Percentiles rank a stretch among this genome's conserved stretches.
These are phyloP conservation scores for Hemiscyllium ocellatum DNA, from an alignment of 2,113 vertebrate genomes.

Conservation along the genomic window DNA sequence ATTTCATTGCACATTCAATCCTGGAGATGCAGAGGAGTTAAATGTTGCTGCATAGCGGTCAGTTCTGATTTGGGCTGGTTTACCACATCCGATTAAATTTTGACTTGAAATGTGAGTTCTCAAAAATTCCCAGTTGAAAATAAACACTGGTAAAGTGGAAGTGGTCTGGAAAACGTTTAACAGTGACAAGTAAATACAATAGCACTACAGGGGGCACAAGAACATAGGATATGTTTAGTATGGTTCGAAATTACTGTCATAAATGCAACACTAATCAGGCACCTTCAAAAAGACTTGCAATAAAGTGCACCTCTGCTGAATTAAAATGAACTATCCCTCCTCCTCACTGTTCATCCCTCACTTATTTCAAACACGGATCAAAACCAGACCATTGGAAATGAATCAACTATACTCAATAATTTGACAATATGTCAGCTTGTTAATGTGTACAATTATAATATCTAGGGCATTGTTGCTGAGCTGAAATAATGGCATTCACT, in stretches of 20 bases:
- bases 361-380: neutral
- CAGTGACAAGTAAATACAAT: neutral
- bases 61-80: neutral
- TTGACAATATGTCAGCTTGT: neutral
- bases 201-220: neutral
- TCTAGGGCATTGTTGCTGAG: neutral
- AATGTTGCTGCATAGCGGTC: neutral
- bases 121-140: neutral
- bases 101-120: neutral
- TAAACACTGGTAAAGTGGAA: neutral
- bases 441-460: neutral
- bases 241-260: no score
- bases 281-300: neutral
- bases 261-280: neutral
- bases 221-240: neutral
- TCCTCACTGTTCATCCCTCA: neutral
- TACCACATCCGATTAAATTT: slow-evolving; percentile 1
- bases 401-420: neutral
- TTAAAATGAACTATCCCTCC: neutral
- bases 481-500: neutral
- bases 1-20: neutral
- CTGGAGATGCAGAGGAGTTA: neutral
- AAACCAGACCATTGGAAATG: neutral
- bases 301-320: neutral
- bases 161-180: neutral